Conservation (phyloP, 2,888 invertebrate genomes). For the Thera obeliscata region DNA sequence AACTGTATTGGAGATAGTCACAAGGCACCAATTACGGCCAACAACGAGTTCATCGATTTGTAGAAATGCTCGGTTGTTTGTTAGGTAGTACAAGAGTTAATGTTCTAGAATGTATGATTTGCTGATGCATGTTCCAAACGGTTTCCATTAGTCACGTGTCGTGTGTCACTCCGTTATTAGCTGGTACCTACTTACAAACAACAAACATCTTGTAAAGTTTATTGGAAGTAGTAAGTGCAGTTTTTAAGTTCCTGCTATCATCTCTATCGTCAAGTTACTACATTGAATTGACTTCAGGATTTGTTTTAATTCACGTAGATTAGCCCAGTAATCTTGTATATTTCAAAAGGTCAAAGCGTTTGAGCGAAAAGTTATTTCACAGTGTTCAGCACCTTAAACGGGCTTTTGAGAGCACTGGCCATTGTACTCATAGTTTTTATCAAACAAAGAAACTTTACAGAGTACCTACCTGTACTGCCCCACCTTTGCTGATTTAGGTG, state of each 20-base stretch:
- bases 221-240: not conserved
- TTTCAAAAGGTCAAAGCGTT: no score
- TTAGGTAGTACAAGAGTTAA: not conserved
- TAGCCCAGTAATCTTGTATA: no score
- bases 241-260: not conserved
- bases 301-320: no score
- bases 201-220: not conserved
- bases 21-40: not conserved
- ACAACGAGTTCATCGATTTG: slow-evolving; percentile 15
- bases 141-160: slow-evolving; percentile 2
- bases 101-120: not conserved
- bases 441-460: no score
- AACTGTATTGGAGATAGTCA: not conserved
- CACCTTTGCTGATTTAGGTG: no score
- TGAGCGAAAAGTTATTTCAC: no score
- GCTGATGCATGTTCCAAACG: slow-evolving; percentile 1
- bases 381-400: no score
- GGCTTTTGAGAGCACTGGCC: no score
- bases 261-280: no score
- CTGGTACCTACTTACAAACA: not conserved
- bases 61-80: slow-evolving; percentile 2
- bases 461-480: no score
- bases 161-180: not conserved
- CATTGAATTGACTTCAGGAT: no score
- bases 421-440: no score